Evolutionary conservation across 2,113 vertebrate genomes (phyloP).

Genomic region (Rhabdomys dilectus): DNA sequence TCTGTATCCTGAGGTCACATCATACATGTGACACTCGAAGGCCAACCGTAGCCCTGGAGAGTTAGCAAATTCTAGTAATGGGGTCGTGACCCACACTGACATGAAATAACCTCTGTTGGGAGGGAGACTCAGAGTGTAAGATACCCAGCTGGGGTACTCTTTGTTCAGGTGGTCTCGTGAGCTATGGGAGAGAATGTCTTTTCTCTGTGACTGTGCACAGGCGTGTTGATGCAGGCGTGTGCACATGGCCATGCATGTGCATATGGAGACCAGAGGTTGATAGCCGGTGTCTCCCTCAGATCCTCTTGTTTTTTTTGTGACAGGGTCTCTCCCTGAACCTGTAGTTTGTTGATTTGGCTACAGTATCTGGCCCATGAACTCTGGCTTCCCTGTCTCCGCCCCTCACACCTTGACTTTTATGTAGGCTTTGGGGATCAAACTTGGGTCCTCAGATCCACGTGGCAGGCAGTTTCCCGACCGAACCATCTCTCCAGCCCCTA

Average conservation of each 20-base stretch:
- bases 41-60: not conserved
- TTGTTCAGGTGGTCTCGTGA: not conserved
- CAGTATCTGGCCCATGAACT: not conserved
- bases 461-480: not conserved
- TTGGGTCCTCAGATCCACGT: not conserved
- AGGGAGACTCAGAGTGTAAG: not conserved
- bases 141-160: not conserved
- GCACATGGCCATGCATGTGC: not conserved
- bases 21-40: fast-evolving
- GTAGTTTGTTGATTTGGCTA: not conserved
- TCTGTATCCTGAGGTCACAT: fast-evolving
- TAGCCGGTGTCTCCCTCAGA: not conserved
- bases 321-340: not conserved
- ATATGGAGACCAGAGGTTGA: not conserved
- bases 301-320: not conserved
- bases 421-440: not conserved
- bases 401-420: not conserved
- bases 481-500: not conserved
- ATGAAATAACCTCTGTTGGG: not conserved
- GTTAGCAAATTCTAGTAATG: not conserved
- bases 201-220: not conserved
- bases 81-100: not conserved
- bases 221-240: too few species aligned
- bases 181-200: too few species aligned
- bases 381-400: not conserved